Evolutionary conservation across 2,888 invertebrate genomes (phyloP).

Genomic region (Pristionchus entomophagus): DNA sequence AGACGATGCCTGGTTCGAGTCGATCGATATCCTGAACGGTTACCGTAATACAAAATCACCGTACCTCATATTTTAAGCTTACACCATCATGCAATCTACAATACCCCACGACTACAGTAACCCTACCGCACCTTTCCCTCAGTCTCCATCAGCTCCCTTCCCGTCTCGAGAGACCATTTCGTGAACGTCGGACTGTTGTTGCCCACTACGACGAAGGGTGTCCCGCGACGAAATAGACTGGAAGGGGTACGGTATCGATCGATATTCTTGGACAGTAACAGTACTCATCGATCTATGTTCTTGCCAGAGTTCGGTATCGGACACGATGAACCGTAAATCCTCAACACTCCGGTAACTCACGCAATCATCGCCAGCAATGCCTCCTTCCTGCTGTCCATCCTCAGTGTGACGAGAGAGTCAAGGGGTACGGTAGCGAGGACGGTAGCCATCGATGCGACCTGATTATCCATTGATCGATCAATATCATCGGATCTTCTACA

Average conservation of each 20-base stretch:
- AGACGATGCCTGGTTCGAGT: conserved; percentile 35
- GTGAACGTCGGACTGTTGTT: not conserved
- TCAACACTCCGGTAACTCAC: conserved; percentile 10
- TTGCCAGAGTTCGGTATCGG: no score
- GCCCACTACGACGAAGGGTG: conserved; percentile 18
- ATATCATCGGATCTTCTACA: no score
- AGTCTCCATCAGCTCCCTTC: conserved; percentile 14
- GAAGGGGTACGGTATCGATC: conserved; percentile 6
- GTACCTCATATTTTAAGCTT: no score
- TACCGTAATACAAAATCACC: not conserved
- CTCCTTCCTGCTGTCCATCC: not conserved
- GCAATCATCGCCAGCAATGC: not conserved
- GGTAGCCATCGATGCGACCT: not conserved
- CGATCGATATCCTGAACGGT: not conserved
- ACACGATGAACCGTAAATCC: no score
- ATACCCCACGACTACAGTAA: not conserved
- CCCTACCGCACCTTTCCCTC: not conserved
- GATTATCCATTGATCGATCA: not conserved
- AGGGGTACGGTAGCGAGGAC: not conserved
- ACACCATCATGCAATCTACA: not conserved
- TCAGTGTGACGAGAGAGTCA: not conserved
- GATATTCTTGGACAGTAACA: no score
- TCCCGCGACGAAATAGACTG: conserved; percentile 28
- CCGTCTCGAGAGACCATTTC: not conserved
- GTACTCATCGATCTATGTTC: not conserved